These are phyloP conservation scores for Nemurella pictetii DNA, from an alignment of 2,888 invertebrate genomes.

Conservation along the genomic window DNA sequence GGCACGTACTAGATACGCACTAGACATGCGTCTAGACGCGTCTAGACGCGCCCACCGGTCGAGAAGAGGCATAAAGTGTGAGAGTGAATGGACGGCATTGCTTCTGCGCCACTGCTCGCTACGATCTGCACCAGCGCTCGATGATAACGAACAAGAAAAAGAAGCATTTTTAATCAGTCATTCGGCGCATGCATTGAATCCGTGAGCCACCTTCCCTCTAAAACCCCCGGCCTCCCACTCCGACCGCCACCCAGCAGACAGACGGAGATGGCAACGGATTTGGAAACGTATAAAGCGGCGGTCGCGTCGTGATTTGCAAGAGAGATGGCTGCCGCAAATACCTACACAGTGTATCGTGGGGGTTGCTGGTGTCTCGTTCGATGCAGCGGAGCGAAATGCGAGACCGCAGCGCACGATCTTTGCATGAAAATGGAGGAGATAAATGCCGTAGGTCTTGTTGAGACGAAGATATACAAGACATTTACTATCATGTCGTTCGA, in stretches of 20 bases:
- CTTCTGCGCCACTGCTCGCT: no score
- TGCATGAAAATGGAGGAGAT: not conserved
- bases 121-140: not conserved
- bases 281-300: not conserved
- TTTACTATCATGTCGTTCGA: not conserved
- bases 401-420: not conserved
- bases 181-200: not conserved
- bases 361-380: not conserved
- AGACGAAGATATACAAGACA: not conserved
- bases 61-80: no score
- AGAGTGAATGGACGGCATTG: not conserved
- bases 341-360: not conserved
- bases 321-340: not conserved
- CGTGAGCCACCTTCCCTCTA: not conserved
- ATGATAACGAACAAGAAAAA: not conserved
- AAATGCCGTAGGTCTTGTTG: not conserved
- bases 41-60: not conserved
- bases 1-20: no score
- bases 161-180: not conserved
- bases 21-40: not conserved
- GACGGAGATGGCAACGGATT: not conserved
- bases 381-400: not conserved
- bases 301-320: not conserved
- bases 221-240: no score
- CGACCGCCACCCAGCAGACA: no score